A percentile compares a stretch with the other conserved stretches of the same genome.
These are phyloP conservation scores for Rissa tridactyla DNA, from an alignment of 2,113 vertebrate genomes.

Conservation along the genomic window DNA sequence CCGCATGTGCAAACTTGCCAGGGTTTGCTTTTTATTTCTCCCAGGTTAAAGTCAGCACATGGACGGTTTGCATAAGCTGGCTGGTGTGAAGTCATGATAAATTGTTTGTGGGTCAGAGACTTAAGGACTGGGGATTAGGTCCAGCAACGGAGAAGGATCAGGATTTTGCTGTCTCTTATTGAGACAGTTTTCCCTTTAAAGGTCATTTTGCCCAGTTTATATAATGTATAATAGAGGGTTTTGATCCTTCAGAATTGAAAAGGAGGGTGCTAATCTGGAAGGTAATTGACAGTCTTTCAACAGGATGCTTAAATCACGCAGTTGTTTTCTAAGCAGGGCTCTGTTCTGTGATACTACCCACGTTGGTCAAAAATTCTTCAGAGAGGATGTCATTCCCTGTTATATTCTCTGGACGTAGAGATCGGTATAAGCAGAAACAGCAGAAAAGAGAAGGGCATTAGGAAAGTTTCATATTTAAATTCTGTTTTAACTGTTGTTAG, in stretches of 20 bases:
- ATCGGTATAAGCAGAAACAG: neutral
- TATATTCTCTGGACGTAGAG: neutral
- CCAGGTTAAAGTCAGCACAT: neutral
- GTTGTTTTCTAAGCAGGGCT: neutral
- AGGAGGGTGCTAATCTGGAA: neutral
- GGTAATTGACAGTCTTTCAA: neutral
- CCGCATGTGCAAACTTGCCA: neutral
- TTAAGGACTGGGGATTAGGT: neutral
- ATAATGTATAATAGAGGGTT: neutral
- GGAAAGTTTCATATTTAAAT: neutral
- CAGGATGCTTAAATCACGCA: neutral
- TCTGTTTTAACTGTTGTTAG: neutral
- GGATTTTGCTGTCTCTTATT: neutral
- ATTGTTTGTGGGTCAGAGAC: neutral
- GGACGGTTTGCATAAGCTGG: neutral
- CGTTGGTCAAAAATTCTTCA: neutral
- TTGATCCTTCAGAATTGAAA: neutral
- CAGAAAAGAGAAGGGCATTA: neutral
- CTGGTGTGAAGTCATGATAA: neutral
- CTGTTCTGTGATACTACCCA: neutral
- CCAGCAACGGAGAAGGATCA: neutral
- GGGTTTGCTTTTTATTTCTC: constrained; percentile 21
- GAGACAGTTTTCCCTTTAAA: neutral
- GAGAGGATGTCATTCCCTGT: neutral
- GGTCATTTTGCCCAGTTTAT: neutral